Evolutionary conservation across 92 coral and sea anemone genomes (phyloP), one percentile per base, ranked within the genome.

Genomic region (Porites divaricata): DNA sequence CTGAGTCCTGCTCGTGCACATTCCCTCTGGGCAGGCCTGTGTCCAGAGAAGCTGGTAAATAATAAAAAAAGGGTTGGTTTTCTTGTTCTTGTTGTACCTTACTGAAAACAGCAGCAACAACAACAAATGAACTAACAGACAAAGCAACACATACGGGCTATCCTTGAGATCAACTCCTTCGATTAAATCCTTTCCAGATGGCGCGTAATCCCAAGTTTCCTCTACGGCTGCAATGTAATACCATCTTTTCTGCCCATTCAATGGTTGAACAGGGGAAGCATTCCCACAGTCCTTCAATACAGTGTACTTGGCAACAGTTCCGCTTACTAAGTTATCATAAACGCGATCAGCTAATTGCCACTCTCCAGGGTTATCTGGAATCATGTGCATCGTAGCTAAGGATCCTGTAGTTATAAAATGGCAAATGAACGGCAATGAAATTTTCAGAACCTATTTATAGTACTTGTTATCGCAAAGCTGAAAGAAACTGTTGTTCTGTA

Each of bases 201-300:
- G 98, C 8, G 95, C 95, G 79, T 94, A 94, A 80, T 94, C 98
- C 98, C 98, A 94, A 2, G 77, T 75, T 52, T 64, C 76, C 72
- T 94, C 98, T 11, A 94, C 95, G 10, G 95, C 98, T 8, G 98
- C 98, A 69, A 94, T 90, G 74, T 83, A 88, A 76, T 94, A 89
- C 54, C 79, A 70, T 41, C 93, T 82, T 28, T 86, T 92, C 69
- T 7, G 74, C 63, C 93, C 95, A n/a, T 13, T 15, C 51, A 80
- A 51, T 20, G 70, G 69, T 14, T 67, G 58, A 16, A 69, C 74
- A 49, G 69, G 67, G 1, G 66, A 62, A 26, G 69, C 19, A 6
- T 88, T 76, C 12, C 76, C 59, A 57, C 92, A 89, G 48, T 84
- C 75, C 80, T 84, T 78, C 5, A 57, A 28, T 8, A 95, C 96